Base-by-base conservation (phyloP, 1,140 invertebrate genomes). In the Drosophila erecta region DNA sequence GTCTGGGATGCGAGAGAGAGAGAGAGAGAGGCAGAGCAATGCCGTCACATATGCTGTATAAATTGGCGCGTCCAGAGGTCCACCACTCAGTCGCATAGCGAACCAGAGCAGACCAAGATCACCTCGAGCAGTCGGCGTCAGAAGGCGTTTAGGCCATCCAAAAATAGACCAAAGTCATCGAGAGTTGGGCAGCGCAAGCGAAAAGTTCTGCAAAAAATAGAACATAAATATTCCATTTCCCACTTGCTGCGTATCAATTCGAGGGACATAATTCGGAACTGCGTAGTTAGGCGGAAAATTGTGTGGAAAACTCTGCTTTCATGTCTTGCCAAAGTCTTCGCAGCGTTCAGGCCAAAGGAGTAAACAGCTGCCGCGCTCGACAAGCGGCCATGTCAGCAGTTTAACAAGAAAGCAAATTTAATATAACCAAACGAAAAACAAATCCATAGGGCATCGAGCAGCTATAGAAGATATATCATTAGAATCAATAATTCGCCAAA, bases 241-340 rank as follows among this genome's bases (percentile, higher is more conserved):
- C 24, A 24, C 46, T 38, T 14, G 22, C 27, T 27, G 35, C 46
- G 30, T 61, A 60, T 70, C 27, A 41, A 47, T 47, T 47, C 54
- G 50, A 10, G 40, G 69, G 54, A 51, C 55, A 61, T 30, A 51
- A 46, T 24, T 62, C 33, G 40, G 35, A 44, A 20, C 27, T 76
- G 51, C 64, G 55, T 64, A 44, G 75, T 79, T 47, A 59, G 56
- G 30, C 51, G 59, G 65, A 30, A 81, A 78, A 81, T 78, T 71
- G 61, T 81, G 81, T 71, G 71, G 33, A 53, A 41, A 79, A 37
- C 43, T 50, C 62, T 69, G 62, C 62, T 89, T 84, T 84, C 80
- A 90, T 89, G 85, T 89, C 80, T 89, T 90, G 85, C 72, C 85
- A 77, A 84, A 89, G 64, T 77, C 67, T 73, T 76, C 46, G 46